A percentile compares a stretch with the other conserved stretches of the same genome.
These are phyloP conservation scores for Pelobates cultripes DNA, from an alignment of 2,797 vertebrate species.

Conservation along the genomic window DNA sequence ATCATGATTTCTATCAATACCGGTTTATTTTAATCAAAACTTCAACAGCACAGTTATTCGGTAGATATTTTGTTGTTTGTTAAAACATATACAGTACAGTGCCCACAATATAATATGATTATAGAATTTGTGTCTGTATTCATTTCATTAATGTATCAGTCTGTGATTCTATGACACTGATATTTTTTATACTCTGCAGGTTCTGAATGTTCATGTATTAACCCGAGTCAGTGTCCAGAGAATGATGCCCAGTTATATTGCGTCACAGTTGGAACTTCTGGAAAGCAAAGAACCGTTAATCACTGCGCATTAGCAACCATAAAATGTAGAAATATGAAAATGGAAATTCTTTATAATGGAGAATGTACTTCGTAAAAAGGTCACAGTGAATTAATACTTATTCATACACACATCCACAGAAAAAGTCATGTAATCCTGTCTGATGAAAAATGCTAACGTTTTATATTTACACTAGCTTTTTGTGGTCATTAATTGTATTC, in stretches of 20 bases:
- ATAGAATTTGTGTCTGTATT: no score
- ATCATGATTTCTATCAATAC: no score
- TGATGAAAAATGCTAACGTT: not conserved
- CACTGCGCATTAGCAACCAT: constrained; percentile 71
- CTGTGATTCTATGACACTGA: not conserved
- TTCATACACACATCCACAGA: not conserved
- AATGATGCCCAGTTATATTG: constrained; percentile 63
- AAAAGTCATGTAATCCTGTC: not conserved
- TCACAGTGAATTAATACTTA: not conserved
- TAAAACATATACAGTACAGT: no score
- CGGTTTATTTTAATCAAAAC: no score
- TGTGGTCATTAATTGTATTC: no score
- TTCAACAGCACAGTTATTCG: no score
- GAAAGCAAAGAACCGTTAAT: constrained; percentile 61
- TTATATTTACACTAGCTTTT: no score
- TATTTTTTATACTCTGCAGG: constrained; percentile 7
- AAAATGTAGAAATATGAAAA: constrained; percentile 65
- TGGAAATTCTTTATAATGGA: constrained; percentile 66
- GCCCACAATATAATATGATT: no score
- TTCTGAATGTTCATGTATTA: constrained; percentile 67
- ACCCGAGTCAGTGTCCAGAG: constrained; percentile 63
- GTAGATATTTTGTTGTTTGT: no score
- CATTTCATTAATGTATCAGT: no score
- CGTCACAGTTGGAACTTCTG: constrained; percentile 60
- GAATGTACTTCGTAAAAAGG: constrained; percentile 58